Conservation (phyloP, 1,140 invertebrate species). For the Rhagoletis zephyria region DNA sequence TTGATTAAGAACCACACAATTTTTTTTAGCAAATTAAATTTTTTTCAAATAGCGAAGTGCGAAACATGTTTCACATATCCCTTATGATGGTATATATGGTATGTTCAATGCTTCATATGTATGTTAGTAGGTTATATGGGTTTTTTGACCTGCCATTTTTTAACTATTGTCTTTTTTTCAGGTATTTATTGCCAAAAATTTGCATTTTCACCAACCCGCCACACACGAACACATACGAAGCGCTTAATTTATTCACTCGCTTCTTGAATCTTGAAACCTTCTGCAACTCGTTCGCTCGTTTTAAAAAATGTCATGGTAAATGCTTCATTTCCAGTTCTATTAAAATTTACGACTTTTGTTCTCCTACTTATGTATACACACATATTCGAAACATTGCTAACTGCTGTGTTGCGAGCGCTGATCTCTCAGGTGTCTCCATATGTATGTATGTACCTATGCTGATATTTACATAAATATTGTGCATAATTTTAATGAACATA, state of each 20-base stretch:
- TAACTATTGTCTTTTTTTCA: no score
- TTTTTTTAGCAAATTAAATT: neutral
- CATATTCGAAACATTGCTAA: constrained; percentile 5
- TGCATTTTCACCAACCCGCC: constrained; percentile 14
- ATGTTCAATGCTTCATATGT: no score
- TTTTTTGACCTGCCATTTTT: no score
- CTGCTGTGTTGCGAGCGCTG: neutral
- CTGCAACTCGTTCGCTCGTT: neutral
- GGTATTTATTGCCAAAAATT: constrained; percentile 7
- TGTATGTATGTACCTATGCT: neutral
- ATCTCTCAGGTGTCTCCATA: neutral
- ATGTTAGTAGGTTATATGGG: no score
- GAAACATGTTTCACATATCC: no score
- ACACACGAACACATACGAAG: neutral
- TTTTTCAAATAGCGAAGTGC: neutral
- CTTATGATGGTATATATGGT: no score
- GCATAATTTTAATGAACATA: neutral
- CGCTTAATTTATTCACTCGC: constrained; percentile 17
- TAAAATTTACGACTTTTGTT: constrained; percentile 32
- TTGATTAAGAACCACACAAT: neutral
- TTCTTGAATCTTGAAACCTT: neutral
- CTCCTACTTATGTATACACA: neutral
- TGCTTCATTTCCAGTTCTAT: constrained; percentile 43
- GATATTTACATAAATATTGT: neutral
- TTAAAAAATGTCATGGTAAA: neutral